phyloP scores from a whole-genome alignment of 2,888 invertebrate species.

The Polymixis flavicincta region DNA sequence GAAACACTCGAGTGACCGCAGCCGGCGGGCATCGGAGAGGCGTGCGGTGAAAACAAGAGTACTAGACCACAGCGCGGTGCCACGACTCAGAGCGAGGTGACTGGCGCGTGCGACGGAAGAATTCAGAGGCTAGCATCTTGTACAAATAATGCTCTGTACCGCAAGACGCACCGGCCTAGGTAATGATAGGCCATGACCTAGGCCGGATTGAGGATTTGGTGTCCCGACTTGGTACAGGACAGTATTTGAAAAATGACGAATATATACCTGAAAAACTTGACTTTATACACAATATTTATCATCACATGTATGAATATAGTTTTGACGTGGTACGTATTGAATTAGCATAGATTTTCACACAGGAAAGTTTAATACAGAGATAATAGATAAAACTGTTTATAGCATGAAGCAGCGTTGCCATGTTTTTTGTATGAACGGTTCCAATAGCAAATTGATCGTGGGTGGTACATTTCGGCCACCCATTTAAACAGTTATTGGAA shows the following conservation, averaged over 20 bases:
- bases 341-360: not conserved
- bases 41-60: not conserved
- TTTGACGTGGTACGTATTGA: not conserved
- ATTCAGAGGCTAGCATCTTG: not conserved
- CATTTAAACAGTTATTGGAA: slow-evolving; percentile 21
- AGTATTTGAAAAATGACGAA: too few species aligned
- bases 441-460: not conserved
- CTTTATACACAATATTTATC: too few species aligned
- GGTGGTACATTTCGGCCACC: too few species aligned
- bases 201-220: too few species aligned
- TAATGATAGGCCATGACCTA: too few species aligned
- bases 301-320: not conserved
- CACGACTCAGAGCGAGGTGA: not conserved
- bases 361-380: not conserved
- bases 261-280: too few species aligned
- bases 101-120: not conserved
- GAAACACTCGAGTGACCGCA: not conserved
- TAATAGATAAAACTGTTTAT: not conserved
- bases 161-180: too few species aligned
- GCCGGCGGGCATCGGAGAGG: not conserved
- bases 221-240: too few species aligned
- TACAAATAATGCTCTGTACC: too few species aligned
- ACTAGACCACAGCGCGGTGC: not conserved
- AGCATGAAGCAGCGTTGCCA: not conserved
- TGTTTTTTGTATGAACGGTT: not conserved